phyloP scores from a whole-genome alignment of 2,113 vertebrate genomes.

The Phrynocephalus versicolor region DNA sequence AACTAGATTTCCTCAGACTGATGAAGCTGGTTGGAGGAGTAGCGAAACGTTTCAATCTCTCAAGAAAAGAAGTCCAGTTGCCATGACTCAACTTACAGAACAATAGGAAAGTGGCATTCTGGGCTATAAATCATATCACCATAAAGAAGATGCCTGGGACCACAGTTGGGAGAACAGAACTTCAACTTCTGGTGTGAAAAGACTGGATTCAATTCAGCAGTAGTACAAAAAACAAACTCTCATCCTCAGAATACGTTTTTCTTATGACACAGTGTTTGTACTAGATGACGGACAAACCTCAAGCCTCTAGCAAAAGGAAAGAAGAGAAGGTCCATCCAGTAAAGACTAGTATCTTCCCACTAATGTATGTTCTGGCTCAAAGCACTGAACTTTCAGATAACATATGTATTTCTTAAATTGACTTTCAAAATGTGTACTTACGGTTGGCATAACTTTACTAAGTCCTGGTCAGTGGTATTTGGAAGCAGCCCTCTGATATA shows the following conservation, averaged over 20 bases:
- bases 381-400: neutral
- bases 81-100: too few species aligned
- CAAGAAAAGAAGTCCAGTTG: too few species aligned
- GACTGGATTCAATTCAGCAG: neutral
- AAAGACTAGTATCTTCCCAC: neutral
- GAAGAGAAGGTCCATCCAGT: neutral
- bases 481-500: conserved; percentile 96
- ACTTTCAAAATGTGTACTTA: conserved; percentile 78
- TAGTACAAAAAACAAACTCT: neutral
- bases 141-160: too few species aligned
- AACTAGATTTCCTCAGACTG: too few species aligned
- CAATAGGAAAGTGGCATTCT: too few species aligned
- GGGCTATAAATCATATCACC: too few species aligned
- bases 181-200: too few species aligned
- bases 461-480: conserved; percentile 96
- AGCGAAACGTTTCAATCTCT: too few species aligned
- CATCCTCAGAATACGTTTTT: neutral
- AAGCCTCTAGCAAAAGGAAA: neutral
- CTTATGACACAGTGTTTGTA: neutral
- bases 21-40: too few species aligned
- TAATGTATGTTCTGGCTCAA: too few species aligned
- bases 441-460: conserved; percentile 98
- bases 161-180: too few species aligned
- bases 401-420: conserved; percentile 19
- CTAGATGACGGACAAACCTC: neutral